phyloP scores from a whole-genome alignment of 2,113 vertebrate species.

The Malurus alboscapulatus region DNA sequence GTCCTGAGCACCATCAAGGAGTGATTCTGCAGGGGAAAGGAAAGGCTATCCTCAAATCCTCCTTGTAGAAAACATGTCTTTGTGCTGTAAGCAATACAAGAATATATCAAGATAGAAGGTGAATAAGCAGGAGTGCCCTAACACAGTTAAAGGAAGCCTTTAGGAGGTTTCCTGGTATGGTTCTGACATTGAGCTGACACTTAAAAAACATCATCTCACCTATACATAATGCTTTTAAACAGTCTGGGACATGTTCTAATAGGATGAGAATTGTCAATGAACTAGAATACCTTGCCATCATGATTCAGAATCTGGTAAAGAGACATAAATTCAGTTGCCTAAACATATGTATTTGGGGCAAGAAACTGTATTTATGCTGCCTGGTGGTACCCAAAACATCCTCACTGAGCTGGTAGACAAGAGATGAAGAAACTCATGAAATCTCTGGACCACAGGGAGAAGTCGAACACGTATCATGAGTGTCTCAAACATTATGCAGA shows the following conservation, averaged over 20 bases:
- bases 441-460: not conserved
- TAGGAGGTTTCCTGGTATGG: not conserved
- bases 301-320: not conserved
- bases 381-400: not conserved
- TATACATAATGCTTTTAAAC: not conserved
- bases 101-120: not conserved
- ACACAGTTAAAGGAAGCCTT: not conserved
- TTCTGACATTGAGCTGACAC: not conserved
- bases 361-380: not conserved
- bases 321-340: not conserved
- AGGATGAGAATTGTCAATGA: not conserved
- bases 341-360: not conserved
- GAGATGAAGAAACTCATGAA: not conserved
- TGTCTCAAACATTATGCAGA: not conserved
- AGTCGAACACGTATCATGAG: not conserved
- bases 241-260: not conserved
- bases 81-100: too few relatives aligned
- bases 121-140: not conserved
- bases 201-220: not conserved
- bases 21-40: not conserved
- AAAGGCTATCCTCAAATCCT: not conserved
- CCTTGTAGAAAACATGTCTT: not conserved
- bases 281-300: not conserved
- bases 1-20: fast-evolving
- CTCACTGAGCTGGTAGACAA: not conserved